A percentile compares a stretch with the other conserved stretches of the same genome.
Evolutionary conservation across 2,888 invertebrate genomes (phyloP).

Genomic region (Pseudeuparius sepicola): DNA sequence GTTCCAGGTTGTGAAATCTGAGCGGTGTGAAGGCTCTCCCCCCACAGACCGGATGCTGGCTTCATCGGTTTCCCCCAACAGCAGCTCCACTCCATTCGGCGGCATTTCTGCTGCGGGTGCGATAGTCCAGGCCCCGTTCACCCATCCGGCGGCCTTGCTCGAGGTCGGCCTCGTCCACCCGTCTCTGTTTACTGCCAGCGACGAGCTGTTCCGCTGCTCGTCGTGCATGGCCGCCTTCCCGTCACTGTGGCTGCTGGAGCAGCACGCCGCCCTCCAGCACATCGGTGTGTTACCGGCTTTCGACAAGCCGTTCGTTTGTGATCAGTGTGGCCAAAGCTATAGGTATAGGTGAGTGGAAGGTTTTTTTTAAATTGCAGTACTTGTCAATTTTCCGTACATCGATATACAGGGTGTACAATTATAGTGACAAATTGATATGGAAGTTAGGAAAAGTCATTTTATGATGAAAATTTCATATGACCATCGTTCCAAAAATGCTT

Average conservation of each 20-base stretch:
- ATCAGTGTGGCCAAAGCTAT: slow-evolving; percentile 85
- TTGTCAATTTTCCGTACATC: too few species aligned
- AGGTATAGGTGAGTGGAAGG: slow-evolving; percentile 75
- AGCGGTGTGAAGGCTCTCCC: too few species aligned
- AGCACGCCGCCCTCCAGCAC: slow-evolving; percentile 77
- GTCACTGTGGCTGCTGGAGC: slow-evolving; percentile 77
- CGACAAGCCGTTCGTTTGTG: slow-evolving; percentile 84
- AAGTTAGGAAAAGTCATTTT: too few species aligned
- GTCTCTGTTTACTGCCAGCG: slow-evolving; percentile 33
- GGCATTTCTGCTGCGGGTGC: too few species aligned
- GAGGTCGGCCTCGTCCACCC: slow-evolving; percentile 45
- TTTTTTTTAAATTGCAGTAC: too few species aligned
- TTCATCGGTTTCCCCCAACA: slow-evolving; percentile 39
- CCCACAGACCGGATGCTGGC: too few species aligned
- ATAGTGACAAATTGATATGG: too few species aligned
- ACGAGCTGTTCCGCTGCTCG: slow-evolving; percentile 49
- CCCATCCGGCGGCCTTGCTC: slow-evolving; percentile 45
- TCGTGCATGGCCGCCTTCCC: slow-evolving; percentile 82
- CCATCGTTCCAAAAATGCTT: too few species aligned
- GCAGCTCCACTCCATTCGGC: slow-evolving; percentile 48
- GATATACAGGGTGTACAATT: too few species aligned
- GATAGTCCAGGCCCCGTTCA: slow-evolving; percentile 42
- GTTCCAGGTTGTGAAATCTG: too few species aligned
- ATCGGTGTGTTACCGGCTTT: slow-evolving; percentile 41
- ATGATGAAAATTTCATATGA: too few species aligned